These are phyloP conservation scores for Andrena fulva DNA, from an alignment of 2,888 invertebrate genomes.

Conservation along the genomic window DNA sequence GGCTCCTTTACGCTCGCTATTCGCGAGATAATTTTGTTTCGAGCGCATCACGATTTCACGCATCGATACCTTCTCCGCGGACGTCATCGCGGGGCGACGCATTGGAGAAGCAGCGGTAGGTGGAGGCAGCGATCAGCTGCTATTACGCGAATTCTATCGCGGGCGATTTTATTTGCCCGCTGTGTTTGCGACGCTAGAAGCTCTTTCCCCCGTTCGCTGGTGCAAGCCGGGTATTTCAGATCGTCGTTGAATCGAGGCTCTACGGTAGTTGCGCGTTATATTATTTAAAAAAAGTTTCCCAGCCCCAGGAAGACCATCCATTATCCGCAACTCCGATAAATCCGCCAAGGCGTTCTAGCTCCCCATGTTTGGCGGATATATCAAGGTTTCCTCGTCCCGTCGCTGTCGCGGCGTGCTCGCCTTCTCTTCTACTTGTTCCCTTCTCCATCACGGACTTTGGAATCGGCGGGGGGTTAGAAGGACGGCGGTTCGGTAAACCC, in stretches of 20 bases:
- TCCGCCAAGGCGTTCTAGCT: constrained; percentile 73
- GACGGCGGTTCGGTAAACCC: constrained; percentile 50
- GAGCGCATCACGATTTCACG: constrained; percentile 34
- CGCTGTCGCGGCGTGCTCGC: constrained; percentile 34
- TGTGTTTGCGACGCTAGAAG: background rate
- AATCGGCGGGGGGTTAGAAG: constrained; percentile 41
- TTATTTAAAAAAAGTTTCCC: constrained; percentile 77
- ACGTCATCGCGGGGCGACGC: background rate
- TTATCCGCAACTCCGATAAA: constrained; percentile 82
- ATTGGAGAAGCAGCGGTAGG: too few relatives aligned
- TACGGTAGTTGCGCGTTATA: constrained; percentile 67
- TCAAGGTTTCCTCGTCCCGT: constrained; percentile 72
- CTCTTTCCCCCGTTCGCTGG: background rate
- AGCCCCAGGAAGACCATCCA: constrained; percentile 75
- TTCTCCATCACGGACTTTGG: constrained; percentile 48
- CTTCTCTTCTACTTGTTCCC: constrained; percentile 51
- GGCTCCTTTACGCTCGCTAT: constrained; percentile 17
- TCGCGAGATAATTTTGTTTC: constrained; percentile 35
- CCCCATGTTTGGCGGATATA: constrained; percentile 83
- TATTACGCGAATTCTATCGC: background rate
- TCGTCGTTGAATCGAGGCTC: constrained; percentile 24
- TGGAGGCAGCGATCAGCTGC: background rate
- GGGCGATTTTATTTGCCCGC: constrained; percentile 34
- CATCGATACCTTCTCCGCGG: constrained; percentile 34
- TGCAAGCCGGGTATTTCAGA: constrained; percentile 31